These are phyloP conservation scores for Isoperla grammatica DNA, from an alignment of 2,888 invertebrate genomes.

Conservation along the genomic window DNA sequence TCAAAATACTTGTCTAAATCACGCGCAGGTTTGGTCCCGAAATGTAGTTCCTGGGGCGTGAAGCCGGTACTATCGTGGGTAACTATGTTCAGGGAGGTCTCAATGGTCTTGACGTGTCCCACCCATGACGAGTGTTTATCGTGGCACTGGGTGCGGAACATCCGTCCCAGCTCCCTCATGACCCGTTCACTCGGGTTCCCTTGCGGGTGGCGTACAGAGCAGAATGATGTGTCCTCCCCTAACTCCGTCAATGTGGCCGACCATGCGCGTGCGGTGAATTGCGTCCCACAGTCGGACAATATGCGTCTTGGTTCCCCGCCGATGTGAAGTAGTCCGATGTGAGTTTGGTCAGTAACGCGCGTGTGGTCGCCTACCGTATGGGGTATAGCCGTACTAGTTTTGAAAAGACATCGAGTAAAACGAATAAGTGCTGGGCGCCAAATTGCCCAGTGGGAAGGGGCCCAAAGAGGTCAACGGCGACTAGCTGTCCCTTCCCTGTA, in stretches of 20 bases:
- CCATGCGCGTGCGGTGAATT: not conserved
- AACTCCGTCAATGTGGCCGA: not conserved
- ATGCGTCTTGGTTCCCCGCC: not conserved
- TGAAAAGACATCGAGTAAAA: conserved; percentile 5
- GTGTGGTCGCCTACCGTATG: conserved; percentile 11
- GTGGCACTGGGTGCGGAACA: conserved; percentile 29
- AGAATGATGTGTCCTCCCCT: conserved; percentile 19
- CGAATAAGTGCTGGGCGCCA: conserved; percentile 9
- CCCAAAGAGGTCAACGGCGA: conserved; percentile 31
- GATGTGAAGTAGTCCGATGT: not conserved
- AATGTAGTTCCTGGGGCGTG: conserved; percentile 21
- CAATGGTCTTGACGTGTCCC: conserved; percentile 18
- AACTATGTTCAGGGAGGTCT: conserved; percentile 22
- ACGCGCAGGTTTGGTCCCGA: not conserved
- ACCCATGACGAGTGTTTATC: conserved; percentile 30
- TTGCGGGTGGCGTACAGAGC: conserved; percentile 22
- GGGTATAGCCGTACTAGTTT: conserved; percentile 15
- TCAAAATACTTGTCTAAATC: too few relatives aligned
- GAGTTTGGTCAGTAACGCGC: not conserved
- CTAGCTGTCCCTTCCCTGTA: conserved; percentile 26
- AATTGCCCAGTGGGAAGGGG: conserved; percentile 29
- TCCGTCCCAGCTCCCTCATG: conserved; percentile 22
- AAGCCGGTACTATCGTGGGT: conserved; percentile 29
- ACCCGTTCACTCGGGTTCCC: conserved; percentile 4
- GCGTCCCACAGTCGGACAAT: conserved; percentile 9